phyloP scores from a whole-genome alignment of 2,113 vertebrate genomes.

The Eretmochelys imbricata region DNA sequence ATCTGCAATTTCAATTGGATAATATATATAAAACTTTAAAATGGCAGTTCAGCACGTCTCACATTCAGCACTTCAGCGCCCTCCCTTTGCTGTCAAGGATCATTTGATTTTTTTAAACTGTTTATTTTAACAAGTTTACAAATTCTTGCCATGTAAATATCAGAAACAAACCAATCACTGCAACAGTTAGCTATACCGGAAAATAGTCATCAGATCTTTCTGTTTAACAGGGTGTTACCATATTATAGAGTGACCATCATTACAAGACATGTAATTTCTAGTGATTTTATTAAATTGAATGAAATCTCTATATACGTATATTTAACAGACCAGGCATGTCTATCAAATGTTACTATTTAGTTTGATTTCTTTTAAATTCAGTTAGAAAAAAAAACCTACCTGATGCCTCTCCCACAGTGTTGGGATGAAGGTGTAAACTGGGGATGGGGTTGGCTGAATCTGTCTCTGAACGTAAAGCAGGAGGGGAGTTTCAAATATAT shows the following conservation, averaged over 20 bases:
- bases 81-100: not conserved
- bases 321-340: not conserved
- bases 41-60: not conserved
- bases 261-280: not conserved
- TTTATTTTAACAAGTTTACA: not conserved
- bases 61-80: not conserved
- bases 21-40: not conserved
- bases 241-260: not conserved
- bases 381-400: not conserved
- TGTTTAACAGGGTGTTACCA: not conserved
- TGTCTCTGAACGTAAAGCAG: not conserved
- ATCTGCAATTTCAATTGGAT: not conserved
- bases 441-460: not conserved
- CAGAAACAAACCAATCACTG: not conserved
- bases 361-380: not conserved
- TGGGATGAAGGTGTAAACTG: not conserved
- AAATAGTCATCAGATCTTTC: not conserved
- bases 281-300: not conserved
- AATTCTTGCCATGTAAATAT: not conserved
- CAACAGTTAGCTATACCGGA: not conserved
- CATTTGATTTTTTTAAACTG: not conserved
- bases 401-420: not conserved
- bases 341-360: not conserved
- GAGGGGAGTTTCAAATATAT: slow-evolving; percentile 25
- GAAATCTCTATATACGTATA: not conserved